phyloP scores from a whole-genome alignment of 2,113 vertebrate genomes.

The Noctilio leporinus region DNA sequence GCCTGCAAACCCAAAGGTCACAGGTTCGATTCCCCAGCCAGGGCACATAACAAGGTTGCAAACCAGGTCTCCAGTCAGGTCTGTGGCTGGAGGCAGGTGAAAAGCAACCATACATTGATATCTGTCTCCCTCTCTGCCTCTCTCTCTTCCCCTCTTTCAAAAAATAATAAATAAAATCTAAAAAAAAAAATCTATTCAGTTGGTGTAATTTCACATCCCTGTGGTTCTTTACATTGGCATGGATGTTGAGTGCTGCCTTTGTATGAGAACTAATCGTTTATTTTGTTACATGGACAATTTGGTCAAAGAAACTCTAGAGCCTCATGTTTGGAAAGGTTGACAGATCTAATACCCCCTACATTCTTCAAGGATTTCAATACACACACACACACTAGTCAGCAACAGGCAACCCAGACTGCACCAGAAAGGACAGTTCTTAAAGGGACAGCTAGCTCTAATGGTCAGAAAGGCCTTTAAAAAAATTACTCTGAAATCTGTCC shows the following conservation, averaged over 20 bases:
- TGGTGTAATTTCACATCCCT: neutral
- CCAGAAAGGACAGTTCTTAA: neutral
- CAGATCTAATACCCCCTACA: neutral
- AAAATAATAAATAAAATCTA: too few species aligned
- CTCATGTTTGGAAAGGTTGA: neutral
- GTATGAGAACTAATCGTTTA: neutral
- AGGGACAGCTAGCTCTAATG: neutral
- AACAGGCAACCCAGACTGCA: neutral
- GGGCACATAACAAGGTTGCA: too few species aligned
- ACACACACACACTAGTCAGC: neutral
- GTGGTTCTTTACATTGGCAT: neutral
- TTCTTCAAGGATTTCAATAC: neutral
- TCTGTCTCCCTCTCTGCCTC: too few species aligned
- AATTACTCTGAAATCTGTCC: neutral
- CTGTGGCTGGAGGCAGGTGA: too few species aligned
- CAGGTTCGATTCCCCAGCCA: too few species aligned
- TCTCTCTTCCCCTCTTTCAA: too few species aligned
- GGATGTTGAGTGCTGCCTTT: neutral
- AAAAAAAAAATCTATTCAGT: neutral
- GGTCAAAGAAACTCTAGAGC: neutral
- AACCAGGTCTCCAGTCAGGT: too few species aligned
- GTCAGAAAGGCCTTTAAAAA: neutral
- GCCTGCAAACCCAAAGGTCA: too few species aligned
- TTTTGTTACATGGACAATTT: neutral
- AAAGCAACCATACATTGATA: too few species aligned